Conservation (phyloP, 2,797 vertebrate genomes). For the Pygocentrus nattereri region DNA sequence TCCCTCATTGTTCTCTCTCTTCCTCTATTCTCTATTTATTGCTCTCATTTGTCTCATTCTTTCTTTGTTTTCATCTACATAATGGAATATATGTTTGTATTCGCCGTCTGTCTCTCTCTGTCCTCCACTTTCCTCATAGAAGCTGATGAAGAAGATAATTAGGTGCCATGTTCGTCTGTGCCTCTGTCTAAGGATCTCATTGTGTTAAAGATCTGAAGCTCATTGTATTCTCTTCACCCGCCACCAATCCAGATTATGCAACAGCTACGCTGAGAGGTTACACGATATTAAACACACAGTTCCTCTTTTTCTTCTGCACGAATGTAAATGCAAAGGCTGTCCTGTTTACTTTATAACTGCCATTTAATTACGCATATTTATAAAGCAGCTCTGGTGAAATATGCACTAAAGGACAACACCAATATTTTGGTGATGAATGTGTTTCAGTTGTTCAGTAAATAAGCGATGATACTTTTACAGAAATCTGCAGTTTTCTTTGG, state of each 20-base stretch:
- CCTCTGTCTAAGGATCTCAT: neutral
- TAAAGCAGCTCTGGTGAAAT: constrained; percentile 16
- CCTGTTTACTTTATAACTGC: constrained; percentile 13
- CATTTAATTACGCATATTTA: constrained; percentile 21
- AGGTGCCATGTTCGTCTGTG: constrained; percentile 9
- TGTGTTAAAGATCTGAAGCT: constrained; percentile 7
- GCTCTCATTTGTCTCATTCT: too few relatives aligned
- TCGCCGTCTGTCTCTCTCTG: neutral
- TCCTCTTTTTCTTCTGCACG: neutral
- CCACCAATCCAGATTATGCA: constrained; percentile 11
- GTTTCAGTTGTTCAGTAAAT: constrained; percentile 18
- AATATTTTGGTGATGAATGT: constrained; percentile 6
- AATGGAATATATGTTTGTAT: too few relatives aligned
- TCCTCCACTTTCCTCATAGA: neutral
- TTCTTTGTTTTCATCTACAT: neutral
- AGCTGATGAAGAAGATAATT: constrained; percentile 38
- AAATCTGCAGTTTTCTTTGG: too few relatives aligned
- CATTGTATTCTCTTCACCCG: constrained; percentile 15
- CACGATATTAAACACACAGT: constrained; percentile 10
- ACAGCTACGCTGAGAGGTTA: constrained; percentile 2
- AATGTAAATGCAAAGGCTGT: constrained; percentile 28
- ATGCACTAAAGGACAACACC: neutral
- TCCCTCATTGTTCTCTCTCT: neutral
- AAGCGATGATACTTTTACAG: neutral
- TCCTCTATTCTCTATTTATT: too few relatives aligned